A percentile compares a stretch with the other conserved stretches of the same genome.
phyloP scores from a whole-genome alignment of 1,140 invertebrate genomes.

The Cydia pomonella region DNA sequence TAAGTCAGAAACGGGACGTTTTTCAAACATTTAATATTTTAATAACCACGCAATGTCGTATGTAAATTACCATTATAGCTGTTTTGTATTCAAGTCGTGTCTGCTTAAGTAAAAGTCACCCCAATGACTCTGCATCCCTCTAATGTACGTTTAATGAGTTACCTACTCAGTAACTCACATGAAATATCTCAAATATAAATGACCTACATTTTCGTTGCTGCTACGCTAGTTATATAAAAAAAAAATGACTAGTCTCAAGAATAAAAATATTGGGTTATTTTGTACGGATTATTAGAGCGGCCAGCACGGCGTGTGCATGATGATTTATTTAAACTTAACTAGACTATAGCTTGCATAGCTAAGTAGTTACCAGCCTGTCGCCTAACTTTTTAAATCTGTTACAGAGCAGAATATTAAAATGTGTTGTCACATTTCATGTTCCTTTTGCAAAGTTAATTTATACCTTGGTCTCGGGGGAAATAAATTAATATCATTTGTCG shows the following conservation, averaged over 20 bases:
- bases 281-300: too few relatives aligned
- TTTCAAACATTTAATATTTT: not conserved
- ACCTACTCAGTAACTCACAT: too few relatives aligned
- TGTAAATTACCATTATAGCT: not conserved
- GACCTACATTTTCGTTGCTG: not conserved
- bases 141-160: slow-evolving; percentile 9
- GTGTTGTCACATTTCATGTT: not conserved
- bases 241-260: too few relatives aligned
- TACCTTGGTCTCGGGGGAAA: not conserved
- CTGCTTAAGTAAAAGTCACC: not conserved
- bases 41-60: not conserved
- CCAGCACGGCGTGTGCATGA: too few relatives aligned
- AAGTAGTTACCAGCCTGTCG: not conserved
- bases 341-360: not conserved
- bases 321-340: too few relatives aligned
- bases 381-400: slow-evolving; percentile 1
- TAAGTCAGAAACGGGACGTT: too few relatives aligned
- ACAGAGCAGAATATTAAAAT: slow-evolving; percentile 4
- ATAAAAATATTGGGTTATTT: too few relatives aligned
- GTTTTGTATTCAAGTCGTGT: not conserved
- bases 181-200: not conserved
- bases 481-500: not conserved
- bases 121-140: slow-evolving; percentile 6
- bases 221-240: too few relatives aligned
- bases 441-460: not conserved